Evolutionary conservation across 2,797 vertebrate genomes (phyloP).

Genomic region (Cyclura pinguis): DNA sequence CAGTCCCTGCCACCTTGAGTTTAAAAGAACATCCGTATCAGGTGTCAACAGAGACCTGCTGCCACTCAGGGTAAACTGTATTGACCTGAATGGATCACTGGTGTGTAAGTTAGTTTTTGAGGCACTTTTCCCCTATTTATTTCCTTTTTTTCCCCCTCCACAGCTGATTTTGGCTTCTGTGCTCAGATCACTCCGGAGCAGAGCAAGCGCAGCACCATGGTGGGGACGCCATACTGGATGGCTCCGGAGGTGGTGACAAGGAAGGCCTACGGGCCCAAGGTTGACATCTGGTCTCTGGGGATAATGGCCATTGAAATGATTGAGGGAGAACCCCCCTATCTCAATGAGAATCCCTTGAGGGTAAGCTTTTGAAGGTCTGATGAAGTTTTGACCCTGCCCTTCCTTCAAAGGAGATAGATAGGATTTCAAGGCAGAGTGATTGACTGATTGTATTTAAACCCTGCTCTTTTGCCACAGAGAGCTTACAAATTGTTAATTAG

Average conservation of each 20-base stretch:
- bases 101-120: too few relatives aligned
- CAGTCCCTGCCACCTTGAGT: too few relatives aligned
- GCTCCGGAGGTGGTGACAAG: constrained; percentile 95
- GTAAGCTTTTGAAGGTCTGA: constrained; percentile 78
- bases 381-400: background rate
- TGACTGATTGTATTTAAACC: too few relatives aligned
- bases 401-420: too few relatives aligned
- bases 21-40: too few relatives aligned
- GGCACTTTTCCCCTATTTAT: background rate
- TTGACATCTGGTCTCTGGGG: constrained; percentile 97
- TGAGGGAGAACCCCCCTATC: constrained; percentile 95
- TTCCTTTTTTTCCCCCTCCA: background rate
- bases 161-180: constrained; percentile 96
- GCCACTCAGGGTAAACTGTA: too few relatives aligned
- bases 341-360: constrained; percentile 94
- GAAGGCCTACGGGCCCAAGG: constrained; percentile 95
- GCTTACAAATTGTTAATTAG: too few relatives aligned
- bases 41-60: too few relatives aligned
- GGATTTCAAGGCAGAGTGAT: background rate
- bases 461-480: too few relatives aligned
- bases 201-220: constrained; percentile 98
- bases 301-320: constrained; percentile 99
- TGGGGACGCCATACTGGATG: constrained; percentile 98
- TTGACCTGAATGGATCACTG: too few relatives aligned
- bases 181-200: constrained; percentile 98